Conservation (phyloP, 2,797 vertebrate species). For the Gobionotothen gibberifrons region DNA sequence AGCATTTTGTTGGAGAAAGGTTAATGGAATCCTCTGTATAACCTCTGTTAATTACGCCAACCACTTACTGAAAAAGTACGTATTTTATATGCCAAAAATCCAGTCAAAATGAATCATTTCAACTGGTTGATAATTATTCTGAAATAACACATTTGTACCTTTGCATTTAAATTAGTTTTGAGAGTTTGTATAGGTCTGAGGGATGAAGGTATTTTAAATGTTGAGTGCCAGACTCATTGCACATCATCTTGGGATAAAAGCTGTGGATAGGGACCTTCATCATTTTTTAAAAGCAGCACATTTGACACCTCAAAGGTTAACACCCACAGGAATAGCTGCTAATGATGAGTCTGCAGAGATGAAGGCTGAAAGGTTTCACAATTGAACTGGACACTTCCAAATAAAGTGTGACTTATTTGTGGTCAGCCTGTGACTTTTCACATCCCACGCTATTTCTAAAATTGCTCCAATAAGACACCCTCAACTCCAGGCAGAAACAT, state of each 20-base stretch:
- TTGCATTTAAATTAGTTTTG: slow-evolving; percentile 29
- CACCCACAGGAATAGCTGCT: slow-evolving; percentile 33
- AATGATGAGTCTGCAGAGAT: slow-evolving; percentile 30
- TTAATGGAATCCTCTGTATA: not conserved
- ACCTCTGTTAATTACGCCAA: not conserved
- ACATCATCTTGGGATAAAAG: slow-evolving; percentile 17
- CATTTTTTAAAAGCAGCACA: slow-evolving; percentile 2
- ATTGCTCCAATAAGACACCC: not conserved
- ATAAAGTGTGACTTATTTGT: slow-evolving; percentile 13
- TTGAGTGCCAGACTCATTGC: not conserved
- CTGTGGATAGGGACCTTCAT: slow-evolving; percentile 13
- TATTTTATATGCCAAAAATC: slow-evolving; percentile 14
- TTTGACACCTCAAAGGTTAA: slow-evolving; percentile 37
- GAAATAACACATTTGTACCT: slow-evolving; percentile 37
- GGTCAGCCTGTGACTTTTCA: slow-evolving; percentile 9
- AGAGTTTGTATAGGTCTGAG: not conserved
- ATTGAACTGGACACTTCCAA: slow-evolving; percentile 1
- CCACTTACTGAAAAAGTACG: not conserved
- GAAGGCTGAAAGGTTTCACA: slow-evolving; percentile 26
- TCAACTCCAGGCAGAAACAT: not conserved
- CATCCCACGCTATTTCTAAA: not conserved
- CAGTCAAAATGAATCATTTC: slow-evolving; percentile 2
- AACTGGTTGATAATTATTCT: slow-evolving; percentile 11
- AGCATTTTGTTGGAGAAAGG: not conserved
- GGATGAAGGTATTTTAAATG: slow-evolving; percentile 13